Evolutionary conservation across 2,888 invertebrate genomes (phyloP), one percentile per base, ranked within the genome.

Genomic region (Athalia circularis): DNA sequence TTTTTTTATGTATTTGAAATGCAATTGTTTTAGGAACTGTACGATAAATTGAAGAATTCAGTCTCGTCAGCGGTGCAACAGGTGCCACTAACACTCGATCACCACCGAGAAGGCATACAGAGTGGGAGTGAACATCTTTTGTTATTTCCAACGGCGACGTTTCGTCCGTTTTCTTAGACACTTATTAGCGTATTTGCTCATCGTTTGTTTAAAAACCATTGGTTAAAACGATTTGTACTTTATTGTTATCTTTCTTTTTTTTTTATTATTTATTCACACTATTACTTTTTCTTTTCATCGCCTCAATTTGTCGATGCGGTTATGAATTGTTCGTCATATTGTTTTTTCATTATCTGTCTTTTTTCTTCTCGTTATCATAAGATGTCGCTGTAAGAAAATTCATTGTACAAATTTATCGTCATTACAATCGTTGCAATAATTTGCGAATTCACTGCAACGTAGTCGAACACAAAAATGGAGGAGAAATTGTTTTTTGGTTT

Each of bases 161-260:
- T 80, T 84, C 79, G 82, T 85, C 81, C 84, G 83, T 84, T 85
- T 85, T 80, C 81, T 80, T 47, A 82, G 77, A 78, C 85, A 84
- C 84, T 84, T 82, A 80, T 84, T 80, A 78, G 72, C 77, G 75
- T 62, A 81, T 84, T 80, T 83, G 81, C 79, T 82, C 85, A 77
- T 84, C 84, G 81, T 84, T 82, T 83, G 85, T 79, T 70, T 77
- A 61, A 70, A 68, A 70, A 48, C 54, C 6, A 59, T 72, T 45
- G 47, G 57, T 72, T 5, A 13, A 11, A 7, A n/a, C 57, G 7
- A 50, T 9, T n/a, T 11, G 54, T n/a, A 4, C 54, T 6, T n/a
- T 4, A n/a, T 54, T 0, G 0, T n/a, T 54, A 9, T 54, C 11
- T 11, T 48, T 13, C 9, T 5, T 43, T 13, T 52, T 54, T 57